These are phyloP conservation scores for Sphinx pinastri DNA, from an alignment of 2,888 invertebrate genomes.

Conservation along the genomic window DNA sequence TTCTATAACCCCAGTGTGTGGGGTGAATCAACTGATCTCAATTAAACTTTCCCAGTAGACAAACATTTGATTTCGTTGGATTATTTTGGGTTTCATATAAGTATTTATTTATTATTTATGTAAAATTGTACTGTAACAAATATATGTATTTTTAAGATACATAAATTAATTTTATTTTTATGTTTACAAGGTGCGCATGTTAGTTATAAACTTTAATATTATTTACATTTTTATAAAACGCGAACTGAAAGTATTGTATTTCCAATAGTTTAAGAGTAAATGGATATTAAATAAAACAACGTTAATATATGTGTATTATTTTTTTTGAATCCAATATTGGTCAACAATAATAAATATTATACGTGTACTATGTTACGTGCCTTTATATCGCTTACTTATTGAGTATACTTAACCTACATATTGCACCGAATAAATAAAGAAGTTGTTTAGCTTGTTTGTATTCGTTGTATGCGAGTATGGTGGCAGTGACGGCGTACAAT, in stretches of 20 bases:
- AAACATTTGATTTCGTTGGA: too few relatives aligned
- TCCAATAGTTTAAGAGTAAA: conserved; percentile 2
- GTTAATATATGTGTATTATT: neutral
- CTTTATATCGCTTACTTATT: conserved; percentile 1
- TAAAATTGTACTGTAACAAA: neutral
- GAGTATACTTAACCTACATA: conserved; percentile 7
- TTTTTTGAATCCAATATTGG: conserved; percentile 8
- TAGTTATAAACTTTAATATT: neutral
- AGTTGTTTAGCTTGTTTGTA: conserved; percentile 4
- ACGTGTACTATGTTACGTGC: neutral
- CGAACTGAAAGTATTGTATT: neutral
- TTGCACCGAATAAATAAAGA: conserved; percentile 15
- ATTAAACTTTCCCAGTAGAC: too few relatives aligned
- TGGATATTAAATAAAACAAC: conserved; percentile 4
- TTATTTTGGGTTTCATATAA: too few relatives aligned
- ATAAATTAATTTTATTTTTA: neutral
- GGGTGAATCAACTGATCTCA: too few relatives aligned
- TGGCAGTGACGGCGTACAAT: neutral
- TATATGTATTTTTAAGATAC: neutral
- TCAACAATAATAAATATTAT: conserved; percentile 12
- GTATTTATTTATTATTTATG: neutral
- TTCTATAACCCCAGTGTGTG: too few relatives aligned
- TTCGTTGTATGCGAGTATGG: neutral
- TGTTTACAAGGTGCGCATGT: neutral
- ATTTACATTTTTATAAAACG: neutral